Evolutionary conservation across 92 coral and sea anemone species (phyloP).

Genomic region (Zoanthus sociatus): DNA sequence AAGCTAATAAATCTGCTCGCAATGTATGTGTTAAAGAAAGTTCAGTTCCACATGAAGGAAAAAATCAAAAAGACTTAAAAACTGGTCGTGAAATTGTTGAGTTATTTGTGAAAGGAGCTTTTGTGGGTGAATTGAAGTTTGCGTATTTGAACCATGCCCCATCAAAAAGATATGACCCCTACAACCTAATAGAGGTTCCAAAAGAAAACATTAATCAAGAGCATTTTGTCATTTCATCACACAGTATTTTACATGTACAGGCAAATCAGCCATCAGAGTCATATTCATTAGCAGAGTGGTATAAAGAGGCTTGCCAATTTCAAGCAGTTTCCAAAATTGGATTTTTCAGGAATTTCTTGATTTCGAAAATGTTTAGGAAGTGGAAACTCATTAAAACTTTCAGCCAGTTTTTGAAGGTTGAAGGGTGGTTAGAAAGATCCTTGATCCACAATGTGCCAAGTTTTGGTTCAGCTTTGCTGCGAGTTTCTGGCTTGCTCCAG

Average conservation of each 20-base stretch:
- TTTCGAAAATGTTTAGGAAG: conserved; percentile 84
- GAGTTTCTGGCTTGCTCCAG: conserved; percentile 83
- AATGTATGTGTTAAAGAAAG: conserved; percentile 39
- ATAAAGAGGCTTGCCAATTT: conserved; percentile 88
- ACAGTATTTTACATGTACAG: conserved; percentile 87
- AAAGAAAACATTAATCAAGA: conserved; percentile 90
- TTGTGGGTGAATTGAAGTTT: conserved; percentile 88
- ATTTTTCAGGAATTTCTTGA: conserved; percentile 90
- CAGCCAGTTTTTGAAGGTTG: conserved; percentile 76
- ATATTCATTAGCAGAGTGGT: conserved; percentile 90
- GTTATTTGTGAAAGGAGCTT: conserved; percentile 83
- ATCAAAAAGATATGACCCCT: conserved; percentile 87
- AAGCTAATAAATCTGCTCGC: conserved; percentile 44
- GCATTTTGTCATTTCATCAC: conserved; percentile 95
- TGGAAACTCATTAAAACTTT: conserved; percentile 86
- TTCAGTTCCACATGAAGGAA: conserved; percentile 43
- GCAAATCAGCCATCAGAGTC: conserved; percentile 90
- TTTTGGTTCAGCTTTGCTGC: conserved; percentile 95
- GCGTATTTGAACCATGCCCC: conserved; percentile 90
- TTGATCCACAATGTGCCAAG: conserved; percentile 88
- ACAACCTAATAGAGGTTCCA: conserved; percentile 84
- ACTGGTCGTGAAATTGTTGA: conserved; percentile 94
- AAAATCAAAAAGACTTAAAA: conserved; percentile 57
- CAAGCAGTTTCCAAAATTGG: conserved; percentile 80
- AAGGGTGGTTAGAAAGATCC: conserved; percentile 74